Evolutionary conservation across 1,140 invertebrate genomes (phyloP), one percentile per base, ranked within the genome.

Genomic region (Papilio machaon): DNA sequence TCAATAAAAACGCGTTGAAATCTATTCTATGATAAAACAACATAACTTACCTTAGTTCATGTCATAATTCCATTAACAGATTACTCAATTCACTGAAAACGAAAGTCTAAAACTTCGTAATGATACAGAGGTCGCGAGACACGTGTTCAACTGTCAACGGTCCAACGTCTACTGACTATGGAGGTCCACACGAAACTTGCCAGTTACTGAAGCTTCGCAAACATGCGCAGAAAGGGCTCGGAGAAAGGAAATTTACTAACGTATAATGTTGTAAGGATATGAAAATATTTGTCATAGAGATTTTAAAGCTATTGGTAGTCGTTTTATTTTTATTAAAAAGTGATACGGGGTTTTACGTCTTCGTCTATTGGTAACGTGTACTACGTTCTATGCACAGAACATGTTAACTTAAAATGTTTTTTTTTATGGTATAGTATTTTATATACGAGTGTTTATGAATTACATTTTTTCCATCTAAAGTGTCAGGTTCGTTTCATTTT

Each of bases 101-200:
- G 47, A 58, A 76, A 49, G 49, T 77, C 75, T 19, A 11, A 77
- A 77, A 77, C 75, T 77, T 77, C 75, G 75, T 60, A 77, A 60
- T 19, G 15, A 35, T 15, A 38, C 30, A 52, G 10, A 3, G 13
- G 15, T 17, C 23, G 75, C 52, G 15, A 52, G 52, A 60, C 52
- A 52, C 75, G 75, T 77, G 47, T 52, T 38, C 6, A 30, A 8
- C 30, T n/a, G 13, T 13, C 75, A 60, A 77, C 49, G 23, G 23
- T 64, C 54, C 35, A 67, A 35, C 76, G 58, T 79, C 43, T 35
- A 79, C 76, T 79, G 54, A n/a, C 54, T 79, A 4, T 52, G 35
- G 35, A 79, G 76, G 54, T 38, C 58, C 35, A 46, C 46, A 64
- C 38, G 54, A 79, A 79, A 77, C 54, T 64, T 79, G 76, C 15